Conservation (phyloP, 2,888 invertebrate species). For the Limenitis camilla region DNA sequence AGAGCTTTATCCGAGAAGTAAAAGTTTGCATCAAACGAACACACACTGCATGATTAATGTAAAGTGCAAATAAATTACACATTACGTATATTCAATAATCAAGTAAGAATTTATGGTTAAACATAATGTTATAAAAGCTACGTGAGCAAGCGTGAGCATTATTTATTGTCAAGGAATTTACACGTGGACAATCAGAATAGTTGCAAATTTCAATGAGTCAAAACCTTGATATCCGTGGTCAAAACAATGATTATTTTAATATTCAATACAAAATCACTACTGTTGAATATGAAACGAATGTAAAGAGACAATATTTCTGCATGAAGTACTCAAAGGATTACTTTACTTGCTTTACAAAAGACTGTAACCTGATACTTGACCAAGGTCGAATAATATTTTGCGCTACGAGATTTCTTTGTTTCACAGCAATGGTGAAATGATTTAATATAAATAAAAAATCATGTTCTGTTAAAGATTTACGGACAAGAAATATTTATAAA, state of each 20-base stretch:
- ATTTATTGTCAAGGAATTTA: slow-evolving; percentile 35
- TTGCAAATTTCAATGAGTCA: slow-evolving; percentile 2
- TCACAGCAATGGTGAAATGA: background rate
- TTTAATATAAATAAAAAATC: too few species aligned
- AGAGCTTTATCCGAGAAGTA: slow-evolving; percentile 9
- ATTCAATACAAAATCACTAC: too few species aligned
- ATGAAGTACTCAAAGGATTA: background rate
- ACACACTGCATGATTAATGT: too few species aligned
- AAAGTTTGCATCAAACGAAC: slow-evolving; percentile 1
- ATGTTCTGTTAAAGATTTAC: too few species aligned
- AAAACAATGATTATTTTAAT: too few species aligned
- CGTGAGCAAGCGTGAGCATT: slow-evolving; percentile 34
- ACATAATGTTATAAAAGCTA: slow-evolving; percentile 32
- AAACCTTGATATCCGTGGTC: too few species aligned
- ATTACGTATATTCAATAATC: slow-evolving; percentile 32
- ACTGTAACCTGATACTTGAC: background rate
- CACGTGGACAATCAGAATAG: slow-evolving; percentile 37
- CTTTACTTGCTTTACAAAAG: background rate
- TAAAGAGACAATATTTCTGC: background rate
- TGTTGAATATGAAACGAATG: too few species aligned
- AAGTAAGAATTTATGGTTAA: slow-evolving; percentile 39
- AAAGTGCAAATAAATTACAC: slow-evolving; percentile 21
- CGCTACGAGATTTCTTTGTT: background rate
- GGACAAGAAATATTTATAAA: too few species aligned
- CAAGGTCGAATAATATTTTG: background rate